Base-by-base conservation (phyloP, 2,113 vertebrate species). In the Rhagologus leucostigma region DNA sequence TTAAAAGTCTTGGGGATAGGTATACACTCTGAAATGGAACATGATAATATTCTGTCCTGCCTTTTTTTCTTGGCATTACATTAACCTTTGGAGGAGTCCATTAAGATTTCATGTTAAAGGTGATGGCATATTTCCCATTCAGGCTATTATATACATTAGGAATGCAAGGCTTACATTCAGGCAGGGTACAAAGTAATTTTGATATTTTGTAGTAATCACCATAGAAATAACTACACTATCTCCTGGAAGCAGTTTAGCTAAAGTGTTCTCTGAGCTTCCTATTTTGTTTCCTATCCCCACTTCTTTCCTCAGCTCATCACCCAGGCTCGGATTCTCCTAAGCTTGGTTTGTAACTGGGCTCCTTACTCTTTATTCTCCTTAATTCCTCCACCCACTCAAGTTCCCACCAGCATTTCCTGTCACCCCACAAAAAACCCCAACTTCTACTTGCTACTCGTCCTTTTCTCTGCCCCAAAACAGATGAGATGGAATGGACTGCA, bases 371-470 rank as follows among this genome's bases (percentile, higher is more conserved):
- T 47, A 20, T 87, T 57, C 9, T 83, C 35, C 18, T 55, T 59
- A 50, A 63, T 81, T 83, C 6, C 22, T 76, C 13, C 20, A 18
- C 33, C 44, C 22, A 41, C 29, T 63, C 14, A 56, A 15, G 15
- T 52, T 87, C 1, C 0, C 11, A 46, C 12, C 16, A 55, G 13
- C 59, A 56, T 21, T 32, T 76, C 13, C 35, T 56, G 47, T 82
- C 10, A 37, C 5, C 41, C 39, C 39, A 41, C 17, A 68, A 29
- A 69, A 57, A 19, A 6, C 0, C 2, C 9, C 16, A 49, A 1
- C 24, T 32, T 44, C 11, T 69, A 24, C 32, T 78, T 77, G 23
- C 16, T 75, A 20, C 14, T 87, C 0, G 0, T 14, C n/a, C 42
- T 85, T 92, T 2, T 1, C 24, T 90, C 32, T 90, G 39, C 14